Conservation (phyloP, 2,888 invertebrate species). For the Ophion costatus region DNA sequence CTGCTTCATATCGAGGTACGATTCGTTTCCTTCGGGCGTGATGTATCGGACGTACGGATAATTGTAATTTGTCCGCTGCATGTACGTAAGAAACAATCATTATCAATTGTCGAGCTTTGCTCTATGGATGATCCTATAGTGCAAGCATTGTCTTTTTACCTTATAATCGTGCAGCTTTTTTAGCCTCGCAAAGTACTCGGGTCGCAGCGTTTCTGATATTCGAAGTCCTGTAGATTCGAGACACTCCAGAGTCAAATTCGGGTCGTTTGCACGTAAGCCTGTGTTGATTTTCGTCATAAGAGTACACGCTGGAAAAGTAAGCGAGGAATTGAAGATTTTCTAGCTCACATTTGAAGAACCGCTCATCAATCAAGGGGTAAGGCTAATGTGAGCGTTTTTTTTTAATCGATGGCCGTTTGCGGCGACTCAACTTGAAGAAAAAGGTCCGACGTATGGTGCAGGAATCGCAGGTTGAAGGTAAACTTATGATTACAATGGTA, state of each 20-base stretch:
- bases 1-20: conserved; percentile 76
- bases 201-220: conserved; percentile 70
- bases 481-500: too few relatives aligned
- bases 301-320: conserved; percentile 71
- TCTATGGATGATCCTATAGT: neutral
- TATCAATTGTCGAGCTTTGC: neutral
- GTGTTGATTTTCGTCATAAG: conserved; percentile 76
- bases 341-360: neutral
- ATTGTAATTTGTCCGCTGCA: conserved; percentile 69
- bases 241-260: conserved; percentile 71
- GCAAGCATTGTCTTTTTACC: conserved; percentile 6
- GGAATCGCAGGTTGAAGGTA: too few relatives aligned
- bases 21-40: conserved; percentile 74
- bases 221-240: conserved; percentile 72
- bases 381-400: neutral
- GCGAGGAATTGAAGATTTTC: neutral
- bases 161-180: conserved; percentile 68
- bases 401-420: too few relatives aligned
- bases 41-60: conserved; percentile 75
- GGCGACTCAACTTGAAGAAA: too few relatives aligned
- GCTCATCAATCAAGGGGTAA: neutral
- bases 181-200: conserved; percentile 73
- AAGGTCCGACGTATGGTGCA: too few relatives aligned
- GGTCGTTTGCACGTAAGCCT: conserved; percentile 73
- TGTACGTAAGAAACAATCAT: conserved; percentile 2